phyloP scores from a whole-genome alignment of 2,888 invertebrate genomes.

The Luperina nickerlii region DNA sequence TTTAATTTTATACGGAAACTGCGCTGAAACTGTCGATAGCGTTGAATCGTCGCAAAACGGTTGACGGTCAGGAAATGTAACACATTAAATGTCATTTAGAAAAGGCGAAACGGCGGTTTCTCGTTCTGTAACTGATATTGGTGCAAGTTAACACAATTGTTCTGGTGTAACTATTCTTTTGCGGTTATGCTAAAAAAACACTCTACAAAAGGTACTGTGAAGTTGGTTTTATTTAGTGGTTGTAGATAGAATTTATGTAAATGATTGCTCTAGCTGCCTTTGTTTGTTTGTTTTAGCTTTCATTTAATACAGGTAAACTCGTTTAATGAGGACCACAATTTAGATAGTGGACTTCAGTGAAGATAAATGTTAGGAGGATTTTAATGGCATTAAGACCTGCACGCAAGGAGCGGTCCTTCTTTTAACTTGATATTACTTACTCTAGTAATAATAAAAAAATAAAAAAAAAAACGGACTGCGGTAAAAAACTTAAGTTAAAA shows the following conservation, averaged over 20 bases:
- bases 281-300: conserved; percentile 8
- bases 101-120: background rate
- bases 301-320: background rate
- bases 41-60: background rate
- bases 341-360: background rate
- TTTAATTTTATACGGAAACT: conserved; percentile 10
- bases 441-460: background rate
- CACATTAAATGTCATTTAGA: background rate
- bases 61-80: background rate
- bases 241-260: background rate
- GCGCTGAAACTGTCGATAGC: conserved; percentile 1
- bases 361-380: background rate
- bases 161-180: background rate
- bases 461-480: too few species aligned
- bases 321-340: conserved; percentile 12
- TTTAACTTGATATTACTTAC: background rate
- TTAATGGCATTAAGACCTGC: background rate
- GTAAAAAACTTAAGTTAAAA: too few species aligned
- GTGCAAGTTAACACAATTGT: background rate
- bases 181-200: background rate
- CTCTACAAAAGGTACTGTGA: background rate
- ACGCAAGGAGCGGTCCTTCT: background rate
- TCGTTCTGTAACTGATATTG: background rate
- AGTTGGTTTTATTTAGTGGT: background rate
- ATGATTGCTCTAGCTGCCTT: background rate